A percentile compares a stretch with the other conserved stretches of the same genome.
phyloP scores from a whole-genome alignment of 2,797 vertebrate genomes.

The Acipenser oxyrinchus region DNA sequence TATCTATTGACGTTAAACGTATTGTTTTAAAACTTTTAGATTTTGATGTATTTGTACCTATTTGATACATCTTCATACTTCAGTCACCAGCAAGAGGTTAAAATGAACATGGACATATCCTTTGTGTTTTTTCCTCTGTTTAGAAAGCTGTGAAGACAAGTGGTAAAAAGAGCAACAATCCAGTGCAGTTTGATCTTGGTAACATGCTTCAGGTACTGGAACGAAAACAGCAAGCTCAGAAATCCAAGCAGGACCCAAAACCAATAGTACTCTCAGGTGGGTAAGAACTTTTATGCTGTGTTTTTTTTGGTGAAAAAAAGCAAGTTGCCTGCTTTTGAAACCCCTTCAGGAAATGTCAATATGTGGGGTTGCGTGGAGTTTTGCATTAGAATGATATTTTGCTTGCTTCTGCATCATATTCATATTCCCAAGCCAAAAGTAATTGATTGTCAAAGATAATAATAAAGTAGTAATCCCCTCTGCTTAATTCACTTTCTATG shows the following conservation, averaged over 20 bases:
- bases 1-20: no score
- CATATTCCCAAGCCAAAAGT: no score
- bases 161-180: conserved; percentile 86
- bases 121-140: conserved; percentile 16
- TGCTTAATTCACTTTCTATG: no score
- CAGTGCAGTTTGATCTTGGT: conserved; percentile 84
- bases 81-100: neutral
- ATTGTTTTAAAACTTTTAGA: no score
- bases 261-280: conserved; percentile 79
- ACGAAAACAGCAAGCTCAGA: conserved; percentile 76
- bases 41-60: no score
- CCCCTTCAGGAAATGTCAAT: no score
- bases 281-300: neutral
- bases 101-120: neutral
- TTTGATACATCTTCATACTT: no score
- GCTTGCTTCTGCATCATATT: no score
- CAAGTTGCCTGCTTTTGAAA: neutral
- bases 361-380: no score
- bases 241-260: conserved; percentile 66
- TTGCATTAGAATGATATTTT: no score
- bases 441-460: no score
- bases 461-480: no score
- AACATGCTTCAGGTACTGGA: conserved; percentile 82
- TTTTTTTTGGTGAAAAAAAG: neutral
- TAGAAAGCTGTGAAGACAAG: conserved; percentile 66